A percentile compares a stretch with the other conserved stretches of the same genome.
Evolutionary conservation across 2,797 vertebrate species (phyloP).

Genomic region (Enteromius fasciolatus): DNA sequence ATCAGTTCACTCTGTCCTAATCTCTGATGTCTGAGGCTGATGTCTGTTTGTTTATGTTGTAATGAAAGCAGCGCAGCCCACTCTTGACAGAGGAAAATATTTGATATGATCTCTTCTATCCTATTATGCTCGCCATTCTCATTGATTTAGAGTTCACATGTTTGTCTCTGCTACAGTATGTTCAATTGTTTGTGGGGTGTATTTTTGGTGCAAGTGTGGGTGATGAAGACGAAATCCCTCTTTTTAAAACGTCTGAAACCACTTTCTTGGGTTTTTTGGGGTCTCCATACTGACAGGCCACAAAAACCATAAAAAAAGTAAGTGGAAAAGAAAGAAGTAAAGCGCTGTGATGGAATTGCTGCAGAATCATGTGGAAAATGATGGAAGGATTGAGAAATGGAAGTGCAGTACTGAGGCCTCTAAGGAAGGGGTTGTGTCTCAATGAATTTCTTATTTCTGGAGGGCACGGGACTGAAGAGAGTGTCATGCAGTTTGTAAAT

Average conservation of each 20-base stretch:
- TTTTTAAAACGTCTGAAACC: neutral
- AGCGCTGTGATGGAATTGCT: neutral
- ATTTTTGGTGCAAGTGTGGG: constrained; percentile 7
- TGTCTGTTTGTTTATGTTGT: constrained; percentile 46
- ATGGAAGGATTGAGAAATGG: constrained; percentile 29
- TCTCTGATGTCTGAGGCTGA: constrained; percentile 12
- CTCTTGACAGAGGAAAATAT: constrained; percentile 12
- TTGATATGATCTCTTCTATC: constrained; percentile 18
- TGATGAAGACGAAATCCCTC: neutral
- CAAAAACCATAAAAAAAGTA: neutral
- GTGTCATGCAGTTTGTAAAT: constrained; percentile 53
- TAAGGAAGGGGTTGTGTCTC: constrained; percentile 21
- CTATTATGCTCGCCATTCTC: constrained; percentile 8
- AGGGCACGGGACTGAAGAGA: constrained; percentile 48
- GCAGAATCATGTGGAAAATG: neutral
- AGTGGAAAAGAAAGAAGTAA: constrained; percentile 13
- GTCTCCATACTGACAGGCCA: constrained; percentile 20
- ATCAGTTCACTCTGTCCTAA: constrained; percentile 1
- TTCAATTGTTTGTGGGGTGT: neutral
- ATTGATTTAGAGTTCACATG: neutral
- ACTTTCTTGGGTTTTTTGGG: constrained; percentile 14
- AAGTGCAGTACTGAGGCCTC: constrained; percentile 20
- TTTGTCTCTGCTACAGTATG: neutral
- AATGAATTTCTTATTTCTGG: constrained; percentile 55
- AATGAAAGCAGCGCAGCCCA: constrained; percentile 15